Conservation (phyloP, 2,888 invertebrate species). For the Nomada ferruginata region DNA sequence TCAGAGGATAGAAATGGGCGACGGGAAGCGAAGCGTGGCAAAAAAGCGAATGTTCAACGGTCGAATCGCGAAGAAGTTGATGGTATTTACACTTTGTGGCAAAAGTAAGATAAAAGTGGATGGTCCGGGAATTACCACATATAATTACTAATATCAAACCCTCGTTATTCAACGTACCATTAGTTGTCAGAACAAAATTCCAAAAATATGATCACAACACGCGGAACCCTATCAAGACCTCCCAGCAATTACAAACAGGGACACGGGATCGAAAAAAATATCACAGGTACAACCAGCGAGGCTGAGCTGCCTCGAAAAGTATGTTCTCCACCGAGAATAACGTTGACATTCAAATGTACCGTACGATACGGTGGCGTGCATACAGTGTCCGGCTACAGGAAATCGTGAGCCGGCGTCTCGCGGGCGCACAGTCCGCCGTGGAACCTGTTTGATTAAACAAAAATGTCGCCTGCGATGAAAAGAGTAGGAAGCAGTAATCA, state of each 20-base stretch:
- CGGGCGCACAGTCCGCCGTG: slow-evolving; percentile 37
- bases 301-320: slow-evolving; percentile 34
- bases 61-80: not conserved
- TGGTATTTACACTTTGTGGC: too few relatives aligned
- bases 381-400: slow-evolving; percentile 59
- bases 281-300: slow-evolving; percentile 36
- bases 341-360: slow-evolving; percentile 72
- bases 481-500: slow-evolving; percentile 52
- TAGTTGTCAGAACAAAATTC: too few relatives aligned
- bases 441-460: slow-evolving; percentile 75
- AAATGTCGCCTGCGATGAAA: slow-evolving; percentile 66
- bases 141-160: too few relatives aligned
- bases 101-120: too few relatives aligned
- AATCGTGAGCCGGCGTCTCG: slow-evolving; percentile 60
- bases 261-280: slow-evolving; percentile 44
- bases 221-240: too few relatives aligned
- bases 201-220: too few relatives aligned
- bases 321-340: slow-evolving; percentile 18
- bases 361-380: slow-evolving; percentile 55
- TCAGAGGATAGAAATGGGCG: not conserved
- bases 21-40: not conserved
- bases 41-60: not conserved
- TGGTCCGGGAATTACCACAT: too few relatives aligned
- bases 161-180: too few relatives aligned
- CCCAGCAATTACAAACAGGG: too few relatives aligned